Evolutionary conservation across 2,797 vertebrate species (phyloP).

Genomic region (Xenops minutus): DNA sequence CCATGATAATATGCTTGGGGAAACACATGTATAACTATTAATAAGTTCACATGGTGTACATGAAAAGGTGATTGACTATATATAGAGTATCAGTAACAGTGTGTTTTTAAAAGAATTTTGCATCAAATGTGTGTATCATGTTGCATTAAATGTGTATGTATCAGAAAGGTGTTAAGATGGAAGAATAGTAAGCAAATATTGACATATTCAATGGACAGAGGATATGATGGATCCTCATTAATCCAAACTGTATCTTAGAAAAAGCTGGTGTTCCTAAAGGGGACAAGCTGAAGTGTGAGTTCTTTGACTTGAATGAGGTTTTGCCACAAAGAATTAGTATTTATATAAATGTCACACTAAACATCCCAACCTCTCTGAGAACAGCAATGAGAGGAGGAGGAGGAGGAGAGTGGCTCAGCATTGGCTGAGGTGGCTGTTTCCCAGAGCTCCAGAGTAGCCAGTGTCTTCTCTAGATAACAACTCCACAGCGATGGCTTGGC

Average conservation of each 20-base stretch:
- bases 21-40: neutral
- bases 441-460: neutral
- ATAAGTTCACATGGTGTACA: neutral
- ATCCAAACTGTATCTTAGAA: neutral
- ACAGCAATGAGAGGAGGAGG: neutral
- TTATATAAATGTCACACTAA: neutral
- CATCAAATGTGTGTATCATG: neutral
- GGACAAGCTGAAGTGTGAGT: neutral
- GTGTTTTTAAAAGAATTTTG: neutral
- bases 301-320: neutral
- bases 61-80: neutral
- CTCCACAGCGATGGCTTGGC: accelerated
- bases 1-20: neutral
- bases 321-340: neutral
- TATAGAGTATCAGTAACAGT: neutral
- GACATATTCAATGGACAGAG: neutral
- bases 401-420: neutral
- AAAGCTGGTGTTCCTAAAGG: neutral
- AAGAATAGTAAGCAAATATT: neutral
- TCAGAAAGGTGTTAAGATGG: neutral
- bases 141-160: neutral
- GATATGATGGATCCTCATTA: neutral
- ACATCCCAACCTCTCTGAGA: neutral
- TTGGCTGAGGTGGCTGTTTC: neutral
- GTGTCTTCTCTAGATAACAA: neutral